These are phyloP conservation scores for Simalia tracyae DNA, from an alignment of 2,797 vertebrate genomes.

Conservation along the genomic window DNA sequence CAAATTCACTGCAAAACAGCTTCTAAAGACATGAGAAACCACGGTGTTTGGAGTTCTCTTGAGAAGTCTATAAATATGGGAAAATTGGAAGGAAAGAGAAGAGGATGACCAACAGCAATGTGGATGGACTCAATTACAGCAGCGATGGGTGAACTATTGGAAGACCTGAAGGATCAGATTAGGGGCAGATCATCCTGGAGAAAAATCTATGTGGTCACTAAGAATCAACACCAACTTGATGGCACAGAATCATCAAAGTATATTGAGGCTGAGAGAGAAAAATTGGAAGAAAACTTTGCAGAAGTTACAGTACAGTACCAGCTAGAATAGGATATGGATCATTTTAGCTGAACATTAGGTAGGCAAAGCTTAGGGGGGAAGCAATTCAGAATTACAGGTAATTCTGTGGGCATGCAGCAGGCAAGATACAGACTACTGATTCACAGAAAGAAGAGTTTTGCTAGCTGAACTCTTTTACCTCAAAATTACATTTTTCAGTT, in stretches of 20 bases:
- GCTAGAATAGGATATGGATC: not conserved
- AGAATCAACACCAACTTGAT: not conserved
- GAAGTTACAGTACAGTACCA: not conserved
- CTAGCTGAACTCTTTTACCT: slow-evolving; percentile 37
- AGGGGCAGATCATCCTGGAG: not conserved
- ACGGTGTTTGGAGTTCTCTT: not conserved
- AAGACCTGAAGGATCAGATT: not conserved
- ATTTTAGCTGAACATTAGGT: not conserved
- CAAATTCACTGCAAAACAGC: not conserved
- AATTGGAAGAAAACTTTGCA: not conserved
- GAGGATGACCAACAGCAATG: not conserved
- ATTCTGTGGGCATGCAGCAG: not conserved
- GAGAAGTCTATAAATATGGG: not conserved
- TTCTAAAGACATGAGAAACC: not conserved
- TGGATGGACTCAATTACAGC: not conserved
- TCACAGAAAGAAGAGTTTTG: slow-evolving; percentile 19
- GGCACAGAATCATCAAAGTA: not conserved
- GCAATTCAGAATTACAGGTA: slow-evolving; percentile 39
- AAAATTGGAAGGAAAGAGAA: not conserved
- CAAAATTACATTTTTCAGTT: slow-evolving; percentile 29
- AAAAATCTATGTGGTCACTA: not conserved
- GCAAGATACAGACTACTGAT: slow-evolving; percentile 31
- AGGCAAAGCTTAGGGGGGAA: not conserved
- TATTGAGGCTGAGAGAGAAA: not conserved
- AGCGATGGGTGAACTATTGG: not conserved